phyloP scores from a whole-genome alignment of 2,797 vertebrate species.

The Bradypodion pumilum region DNA sequence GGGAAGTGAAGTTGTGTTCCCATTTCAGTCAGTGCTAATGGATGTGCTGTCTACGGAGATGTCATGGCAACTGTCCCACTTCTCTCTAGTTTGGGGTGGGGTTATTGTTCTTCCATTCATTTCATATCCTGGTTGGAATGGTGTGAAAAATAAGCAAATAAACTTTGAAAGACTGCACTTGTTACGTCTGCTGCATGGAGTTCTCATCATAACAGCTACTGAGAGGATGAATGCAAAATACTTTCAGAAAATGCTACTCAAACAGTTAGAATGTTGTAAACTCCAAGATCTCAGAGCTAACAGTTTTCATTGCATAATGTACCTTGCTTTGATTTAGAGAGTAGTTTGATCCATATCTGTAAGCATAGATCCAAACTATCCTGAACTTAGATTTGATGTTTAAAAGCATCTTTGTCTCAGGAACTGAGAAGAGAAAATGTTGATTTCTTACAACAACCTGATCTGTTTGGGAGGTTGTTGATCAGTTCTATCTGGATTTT shows the following conservation, averaged over 20 bases:
- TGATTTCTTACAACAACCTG: conserved; percentile 1
- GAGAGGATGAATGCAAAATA: not conserved
- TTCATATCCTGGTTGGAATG: not conserved
- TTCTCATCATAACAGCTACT: not conserved
- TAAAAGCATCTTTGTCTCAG: not conserved
- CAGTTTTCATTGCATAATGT: not conserved
- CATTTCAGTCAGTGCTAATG: not conserved
- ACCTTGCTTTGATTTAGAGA: conserved; percentile 12
- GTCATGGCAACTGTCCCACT: no score
- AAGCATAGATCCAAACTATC: conserved; percentile 1
- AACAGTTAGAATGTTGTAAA: conserved; percentile 8
- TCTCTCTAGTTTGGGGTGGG: no score
- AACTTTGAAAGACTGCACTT: not conserved
- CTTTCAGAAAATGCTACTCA: not conserved
- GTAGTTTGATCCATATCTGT: not conserved
- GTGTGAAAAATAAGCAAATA: not conserved
- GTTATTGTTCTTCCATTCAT: no score
- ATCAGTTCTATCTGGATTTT: conserved; percentile 45
- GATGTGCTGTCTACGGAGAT: not conserved
- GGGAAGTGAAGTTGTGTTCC: not conserved
- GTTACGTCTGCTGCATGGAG: not conserved
- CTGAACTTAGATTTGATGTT: not conserved
- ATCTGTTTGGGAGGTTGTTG: conserved; percentile 38
- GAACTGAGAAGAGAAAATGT: not conserved
- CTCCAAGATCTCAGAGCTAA: not conserved